phyloP scores from a whole-genome alignment of 23 tunicate species.

The Styela plicata region DNA sequence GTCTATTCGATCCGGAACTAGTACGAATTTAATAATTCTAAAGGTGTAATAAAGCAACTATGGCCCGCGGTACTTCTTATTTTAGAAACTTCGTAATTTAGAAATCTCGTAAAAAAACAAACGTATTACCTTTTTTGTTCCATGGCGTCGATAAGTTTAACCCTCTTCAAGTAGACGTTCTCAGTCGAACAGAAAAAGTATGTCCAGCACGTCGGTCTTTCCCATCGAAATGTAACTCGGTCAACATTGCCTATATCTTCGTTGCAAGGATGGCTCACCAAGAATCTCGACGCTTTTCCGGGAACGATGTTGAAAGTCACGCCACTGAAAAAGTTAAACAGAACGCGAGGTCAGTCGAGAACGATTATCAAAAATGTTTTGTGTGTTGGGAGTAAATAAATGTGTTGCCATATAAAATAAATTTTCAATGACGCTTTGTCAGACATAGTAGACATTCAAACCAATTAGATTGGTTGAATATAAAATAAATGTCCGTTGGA shows the following conservation, averaged over 20 bases:
- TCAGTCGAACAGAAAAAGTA: constrained; percentile 56
- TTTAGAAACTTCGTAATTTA: no score
- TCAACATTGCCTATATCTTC: constrained; percentile 67
- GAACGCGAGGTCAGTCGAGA: not conserved
- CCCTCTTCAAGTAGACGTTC: constrained; percentile 50
- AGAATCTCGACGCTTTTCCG: constrained; percentile 68
- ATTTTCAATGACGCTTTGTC: no score
- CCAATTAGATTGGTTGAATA: no score
- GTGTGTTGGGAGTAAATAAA: no score
- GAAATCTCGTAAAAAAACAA: not conserved
- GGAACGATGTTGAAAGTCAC: constrained; percentile 65
- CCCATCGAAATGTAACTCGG: constrained; percentile 71
- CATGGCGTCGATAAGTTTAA: constrained; percentile 66
- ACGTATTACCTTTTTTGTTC: constrained; percentile 50
- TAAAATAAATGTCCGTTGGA: no score
- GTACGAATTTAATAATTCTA: no score
- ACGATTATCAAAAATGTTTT: no score
- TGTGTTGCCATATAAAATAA: no score
- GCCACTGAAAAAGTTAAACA: constrained; percentile 37
- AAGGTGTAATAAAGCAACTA: no score
- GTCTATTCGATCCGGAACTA: no score
- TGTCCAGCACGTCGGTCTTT: constrained; percentile 29
- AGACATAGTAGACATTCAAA: no score
- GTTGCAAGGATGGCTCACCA: constrained; percentile 52
- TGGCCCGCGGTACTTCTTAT: no score